Evolutionary conservation across 2,888 invertebrate genomes (phyloP), one percentile per base, ranked within the genome.

Genomic region (Pterostichus niger): DNA sequence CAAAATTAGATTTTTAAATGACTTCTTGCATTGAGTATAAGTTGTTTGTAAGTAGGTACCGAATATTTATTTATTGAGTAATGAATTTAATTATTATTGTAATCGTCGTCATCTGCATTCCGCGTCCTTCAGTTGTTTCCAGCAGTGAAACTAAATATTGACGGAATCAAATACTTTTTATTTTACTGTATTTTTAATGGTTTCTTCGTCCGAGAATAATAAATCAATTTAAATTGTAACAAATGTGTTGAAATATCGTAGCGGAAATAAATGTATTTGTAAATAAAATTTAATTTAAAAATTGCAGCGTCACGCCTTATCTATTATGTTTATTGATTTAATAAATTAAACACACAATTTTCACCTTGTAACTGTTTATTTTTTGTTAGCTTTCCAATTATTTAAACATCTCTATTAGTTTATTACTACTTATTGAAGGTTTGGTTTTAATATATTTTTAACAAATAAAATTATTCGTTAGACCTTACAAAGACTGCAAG

Each of bases 361-460:
- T 71, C 13, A 71, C 68, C 68, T 71, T 71, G 68, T 71, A 44
- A 15, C 44, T 71, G 11, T 71, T 71, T 71, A 24, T 24, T 46
- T 71, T 71, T 33, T 49, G 11, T 35, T 64, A 13, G 35, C 35
- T 64, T 33, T 31, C 31, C 59, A 59, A 31, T 59, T 11, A 31
- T 59, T 64, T 33, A 40, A 17, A 64, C 64, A 64, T 64, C 64
- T 64, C 31, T 64, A 64, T 64, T 64, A 13, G 0, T 31, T 24
- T 24, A 24, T 6, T 40, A 40, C 7, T 40, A 40, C 7, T 40
- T 7, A 40, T 9, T 40, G 40, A 40, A 40, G 40, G 40, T 40
- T 40, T 9, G 9, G 5, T 6, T 40, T 40, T 40, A 40, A 7
- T 40, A 40, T 40, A 40, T 3, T 40, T 40, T 5, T 40, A 40